phyloP scores from a whole-genome alignment of 2,113 vertebrate species.

The Oxygymnocypris stewartii region DNA sequence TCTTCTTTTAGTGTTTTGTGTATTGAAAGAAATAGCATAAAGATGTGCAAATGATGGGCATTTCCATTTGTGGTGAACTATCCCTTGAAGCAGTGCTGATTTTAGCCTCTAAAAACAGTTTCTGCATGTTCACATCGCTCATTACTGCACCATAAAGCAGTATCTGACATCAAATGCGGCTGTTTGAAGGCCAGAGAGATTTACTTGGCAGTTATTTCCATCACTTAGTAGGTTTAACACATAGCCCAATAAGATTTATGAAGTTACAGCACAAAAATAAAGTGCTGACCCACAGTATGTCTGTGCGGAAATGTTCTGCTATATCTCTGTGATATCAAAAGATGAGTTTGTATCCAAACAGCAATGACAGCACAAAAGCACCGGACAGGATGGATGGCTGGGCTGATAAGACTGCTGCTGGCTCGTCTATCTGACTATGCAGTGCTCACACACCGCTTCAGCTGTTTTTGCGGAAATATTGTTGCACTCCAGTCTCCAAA shows the following conservation, averaged over 20 bases:
- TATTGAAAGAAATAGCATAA: not conserved
- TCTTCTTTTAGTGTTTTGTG: not conserved
- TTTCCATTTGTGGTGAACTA: not conserved
- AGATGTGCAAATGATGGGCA: not conserved
- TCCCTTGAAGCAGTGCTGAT: slow-evolving; percentile 26
- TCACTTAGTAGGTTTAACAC: slow-evolving; percentile 17
- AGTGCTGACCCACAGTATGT: slow-evolving; percentile 33
- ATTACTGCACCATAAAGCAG: slow-evolving; percentile 39
- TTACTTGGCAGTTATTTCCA: slow-evolving; percentile 36
- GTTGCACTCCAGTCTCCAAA: slow-evolving; percentile 9
- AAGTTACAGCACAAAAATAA: slow-evolving; percentile 37
- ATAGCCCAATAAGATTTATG: slow-evolving; percentile 36
- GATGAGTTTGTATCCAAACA: slow-evolving; percentile 35
- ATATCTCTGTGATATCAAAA: slow-evolving; percentile 30
- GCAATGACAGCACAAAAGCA: slow-evolving; percentile 20
- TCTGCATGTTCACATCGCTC: slow-evolving; percentile 18
- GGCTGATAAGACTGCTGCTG: slow-evolving; percentile 29
- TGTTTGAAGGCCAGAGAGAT: slow-evolving; percentile 35
- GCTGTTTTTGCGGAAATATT: slow-evolving; percentile 34
- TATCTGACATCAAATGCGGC: slow-evolving; percentile 18
- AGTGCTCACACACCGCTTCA: slow-evolving; percentile 22
- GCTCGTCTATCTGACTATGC: slow-evolving; percentile 17
- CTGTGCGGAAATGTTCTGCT: slow-evolving; percentile 5
- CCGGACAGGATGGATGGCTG: slow-evolving; percentile 45
- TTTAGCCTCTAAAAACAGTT: not conserved